Percentiles rank a stretch among this genome's conserved stretches.
Evolutionary conservation across 2,888 invertebrate species (phyloP).

Genomic region (Netelia inedita): DNA sequence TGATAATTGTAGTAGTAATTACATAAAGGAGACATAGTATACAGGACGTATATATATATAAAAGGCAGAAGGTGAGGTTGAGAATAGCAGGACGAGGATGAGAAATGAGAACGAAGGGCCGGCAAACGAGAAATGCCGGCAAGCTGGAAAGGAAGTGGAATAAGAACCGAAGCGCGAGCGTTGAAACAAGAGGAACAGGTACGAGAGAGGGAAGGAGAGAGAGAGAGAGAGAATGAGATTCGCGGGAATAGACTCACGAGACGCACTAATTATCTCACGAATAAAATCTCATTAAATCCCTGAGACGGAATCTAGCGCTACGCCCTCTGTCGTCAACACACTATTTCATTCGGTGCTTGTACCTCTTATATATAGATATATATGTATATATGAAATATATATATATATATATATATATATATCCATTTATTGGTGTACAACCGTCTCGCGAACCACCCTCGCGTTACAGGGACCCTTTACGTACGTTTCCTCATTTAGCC

Average conservation of each 20-base stretch:
- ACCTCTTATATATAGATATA: not conserved
- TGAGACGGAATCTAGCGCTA: constrained; percentile 74
- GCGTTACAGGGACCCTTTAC: constrained; percentile 31
- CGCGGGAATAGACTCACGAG: constrained; percentile 73
- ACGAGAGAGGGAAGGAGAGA: constrained; percentile 64
- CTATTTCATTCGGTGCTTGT: constrained; percentile 48
- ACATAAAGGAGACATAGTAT: constrained; percentile 69
- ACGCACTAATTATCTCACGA: constrained; percentile 79
- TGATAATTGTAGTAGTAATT: constrained; percentile 77
- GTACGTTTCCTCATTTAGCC: constrained; percentile 43
- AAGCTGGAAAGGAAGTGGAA: constrained; percentile 19
- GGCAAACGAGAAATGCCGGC: constrained; percentile 13
- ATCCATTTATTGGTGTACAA: not conserved
- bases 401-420: constrained; percentile 3
- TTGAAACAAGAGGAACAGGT: constrained; percentile 62
- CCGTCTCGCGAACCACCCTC: not conserved
- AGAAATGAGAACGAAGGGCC: constrained; percentile 44
- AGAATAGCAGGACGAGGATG: constrained; percentile 32
- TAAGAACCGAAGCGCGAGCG: constrained; percentile 11
- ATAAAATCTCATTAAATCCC: constrained; percentile 74
- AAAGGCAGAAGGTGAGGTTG: constrained; percentile 17
- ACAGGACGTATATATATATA: constrained; percentile 27
- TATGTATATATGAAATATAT: not conserved
- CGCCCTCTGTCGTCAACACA: constrained; percentile 72
- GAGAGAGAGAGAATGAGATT: constrained; percentile 51